A percentile compares a stretch with the other conserved stretches of the same genome.
Conservation (phyloP, 2,888 invertebrate species). For the Troilus luridus region DNA sequence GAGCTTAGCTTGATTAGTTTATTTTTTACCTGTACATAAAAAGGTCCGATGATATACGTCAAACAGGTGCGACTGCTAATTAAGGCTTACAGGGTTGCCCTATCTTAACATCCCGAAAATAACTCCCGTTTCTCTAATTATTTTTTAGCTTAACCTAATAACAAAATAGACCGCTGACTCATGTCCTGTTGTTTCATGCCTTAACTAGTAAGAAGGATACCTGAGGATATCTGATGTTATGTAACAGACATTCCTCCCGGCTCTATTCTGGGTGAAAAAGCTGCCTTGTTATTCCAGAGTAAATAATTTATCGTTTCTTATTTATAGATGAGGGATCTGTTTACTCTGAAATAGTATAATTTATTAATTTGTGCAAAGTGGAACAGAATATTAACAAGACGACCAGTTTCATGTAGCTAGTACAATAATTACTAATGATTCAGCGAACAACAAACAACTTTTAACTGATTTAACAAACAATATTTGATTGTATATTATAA, state of each 20-base stretch:
- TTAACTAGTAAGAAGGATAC: not conserved
- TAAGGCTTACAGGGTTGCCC: not conserved
- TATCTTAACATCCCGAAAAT: conserved; percentile 1
- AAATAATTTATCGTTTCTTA: not conserved
- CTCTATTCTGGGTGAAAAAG: not conserved
- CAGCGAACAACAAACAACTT: not conserved
- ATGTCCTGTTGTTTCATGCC: conserved; percentile 2
- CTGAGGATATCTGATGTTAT: not conserved
- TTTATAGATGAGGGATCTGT: not conserved
- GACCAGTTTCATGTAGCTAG: not conserved
- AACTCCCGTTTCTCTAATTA: not conserved
- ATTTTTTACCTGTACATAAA: not conserved
- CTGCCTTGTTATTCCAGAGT: not conserved
- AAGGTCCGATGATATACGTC: not conserved
- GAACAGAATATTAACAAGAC: not conserved
- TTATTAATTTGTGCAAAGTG: not conserved
- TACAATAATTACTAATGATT: not conserved
- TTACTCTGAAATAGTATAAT: not conserved
- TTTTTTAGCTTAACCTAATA: conserved; percentile 8
- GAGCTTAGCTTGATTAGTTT: not conserved
- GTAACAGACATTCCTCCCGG: not conserved
- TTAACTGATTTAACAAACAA: not conserved
- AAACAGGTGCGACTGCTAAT: not conserved
- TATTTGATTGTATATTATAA: not conserved
- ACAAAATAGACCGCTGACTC: conserved; percentile 24